Conservation (phyloP, 2,797 vertebrate species). For the Anomalospiza imberbis region DNA sequence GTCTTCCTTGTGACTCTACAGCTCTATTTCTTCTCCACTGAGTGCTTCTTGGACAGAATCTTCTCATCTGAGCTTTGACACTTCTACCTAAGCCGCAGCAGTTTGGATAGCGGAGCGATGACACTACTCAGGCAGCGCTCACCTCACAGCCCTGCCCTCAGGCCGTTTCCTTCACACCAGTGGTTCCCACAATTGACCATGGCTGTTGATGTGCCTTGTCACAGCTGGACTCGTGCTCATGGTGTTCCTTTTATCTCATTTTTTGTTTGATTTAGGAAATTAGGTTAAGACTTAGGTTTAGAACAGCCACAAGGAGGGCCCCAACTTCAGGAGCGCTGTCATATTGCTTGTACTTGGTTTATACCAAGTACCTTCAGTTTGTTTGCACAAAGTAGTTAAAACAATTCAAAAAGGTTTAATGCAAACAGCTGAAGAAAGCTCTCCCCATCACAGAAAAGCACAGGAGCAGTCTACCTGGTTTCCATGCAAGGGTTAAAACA, state of each 20-base stretch:
- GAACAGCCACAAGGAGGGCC: background rate
- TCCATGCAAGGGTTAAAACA: background rate
- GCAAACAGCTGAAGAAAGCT: too few relatives aligned
- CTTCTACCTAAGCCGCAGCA: background rate
- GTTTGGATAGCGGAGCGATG: background rate
- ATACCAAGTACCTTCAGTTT: background rate
- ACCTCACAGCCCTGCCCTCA: background rate
- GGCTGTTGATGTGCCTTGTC: rapidly evolving
- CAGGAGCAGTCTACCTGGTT: background rate
- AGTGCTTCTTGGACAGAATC: background rate
- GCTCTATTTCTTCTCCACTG: background rate
- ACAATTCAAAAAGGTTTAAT: background rate
- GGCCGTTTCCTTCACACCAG: background rate
- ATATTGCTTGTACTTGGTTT: background rate
- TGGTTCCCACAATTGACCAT: background rate
- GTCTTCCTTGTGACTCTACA: background rate
- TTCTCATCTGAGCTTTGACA: background rate
- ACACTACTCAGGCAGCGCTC: background rate
- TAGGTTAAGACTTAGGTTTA: background rate
- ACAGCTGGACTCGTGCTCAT: background rate
- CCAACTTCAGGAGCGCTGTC: background rate
- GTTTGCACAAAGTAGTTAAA: background rate
- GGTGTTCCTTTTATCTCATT: background rate
- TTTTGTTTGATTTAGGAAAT: background rate
- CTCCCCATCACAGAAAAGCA: background rate